phyloP scores from a whole-genome alignment of 2,113 vertebrate genomes.

The Megaceryle maxima region DNA sequence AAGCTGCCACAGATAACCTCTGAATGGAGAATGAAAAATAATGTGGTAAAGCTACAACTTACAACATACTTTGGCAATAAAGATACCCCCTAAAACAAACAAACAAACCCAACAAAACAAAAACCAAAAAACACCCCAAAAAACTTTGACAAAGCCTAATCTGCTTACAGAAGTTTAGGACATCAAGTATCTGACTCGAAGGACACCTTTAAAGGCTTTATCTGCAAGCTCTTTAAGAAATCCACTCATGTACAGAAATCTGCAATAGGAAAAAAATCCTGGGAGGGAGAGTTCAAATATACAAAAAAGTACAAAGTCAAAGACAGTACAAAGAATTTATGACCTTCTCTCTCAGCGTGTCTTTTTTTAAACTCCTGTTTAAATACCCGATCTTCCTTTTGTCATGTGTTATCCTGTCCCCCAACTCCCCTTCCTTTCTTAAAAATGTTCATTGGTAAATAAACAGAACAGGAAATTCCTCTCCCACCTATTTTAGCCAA shows the following conservation, averaged over 20 bases:
- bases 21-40: neutral
- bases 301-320: constrained; percentile 55
- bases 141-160: neutral
- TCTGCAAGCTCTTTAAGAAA: constrained; percentile 30
- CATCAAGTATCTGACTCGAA: neutral
- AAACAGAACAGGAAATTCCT: neutral
- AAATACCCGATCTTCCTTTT: neutral
- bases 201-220: constrained; percentile 27
- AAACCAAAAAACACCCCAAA: neutral
- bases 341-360: neutral
- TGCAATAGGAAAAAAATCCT: constrained; percentile 32
- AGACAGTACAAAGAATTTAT: constrained; percentile 33
- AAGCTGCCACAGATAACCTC: neutral
- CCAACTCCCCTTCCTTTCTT: neutral
- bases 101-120: no score
- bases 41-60: neutral
- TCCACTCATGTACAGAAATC: constrained; percentile 23
- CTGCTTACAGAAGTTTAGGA: neutral
- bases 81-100: neutral
- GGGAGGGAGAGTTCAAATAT: constrained; percentile 50
- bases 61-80: neutral
- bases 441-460: neutral
- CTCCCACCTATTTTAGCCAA: neutral
- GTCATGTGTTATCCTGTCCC: neutral
- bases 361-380: neutral